These are phyloP conservation scores for Eriocheir sinensis DNA, from an alignment of 1,140 invertebrate species.

Conservation along the genomic window DNA sequence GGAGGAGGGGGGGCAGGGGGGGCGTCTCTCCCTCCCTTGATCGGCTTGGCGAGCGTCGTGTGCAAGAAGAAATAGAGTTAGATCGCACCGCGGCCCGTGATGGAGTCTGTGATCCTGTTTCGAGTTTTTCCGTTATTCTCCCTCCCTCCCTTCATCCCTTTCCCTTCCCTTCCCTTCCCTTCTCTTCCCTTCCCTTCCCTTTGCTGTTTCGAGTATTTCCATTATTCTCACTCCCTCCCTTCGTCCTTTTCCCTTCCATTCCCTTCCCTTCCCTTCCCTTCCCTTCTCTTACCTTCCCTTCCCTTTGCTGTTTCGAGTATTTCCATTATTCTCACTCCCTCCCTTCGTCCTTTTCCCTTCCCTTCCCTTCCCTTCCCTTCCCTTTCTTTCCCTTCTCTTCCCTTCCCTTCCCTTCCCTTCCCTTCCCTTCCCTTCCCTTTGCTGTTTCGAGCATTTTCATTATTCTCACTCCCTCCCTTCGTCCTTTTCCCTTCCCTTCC, in stretches of 20 bases:
- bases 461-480: neutral
- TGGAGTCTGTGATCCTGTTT: neutral
- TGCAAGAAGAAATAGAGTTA: neutral
- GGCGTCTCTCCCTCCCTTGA: neutral
- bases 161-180: neutral
- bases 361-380: neutral
- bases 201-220: too few species aligned
- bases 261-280: too few species aligned
- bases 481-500: neutral
- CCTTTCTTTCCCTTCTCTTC: too few species aligned
- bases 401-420: too few species aligned
- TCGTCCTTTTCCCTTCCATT: too few species aligned
- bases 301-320: too few species aligned
- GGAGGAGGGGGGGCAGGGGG: neutral
- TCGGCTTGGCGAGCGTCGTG: neutral
- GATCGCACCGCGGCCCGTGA: neutral
- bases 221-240: too few species aligned
- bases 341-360: neutral
- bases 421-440: too few species aligned
- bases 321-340: neutral
- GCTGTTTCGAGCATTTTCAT: too few species aligned
- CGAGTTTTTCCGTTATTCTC: too few species aligned
- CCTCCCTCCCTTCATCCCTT: neutral
- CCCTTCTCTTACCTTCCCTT: too few species aligned
- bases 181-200: neutral